phyloP scores from a whole-genome alignment of 1,140 invertebrate species.

The Drosophila carrolli region DNA sequence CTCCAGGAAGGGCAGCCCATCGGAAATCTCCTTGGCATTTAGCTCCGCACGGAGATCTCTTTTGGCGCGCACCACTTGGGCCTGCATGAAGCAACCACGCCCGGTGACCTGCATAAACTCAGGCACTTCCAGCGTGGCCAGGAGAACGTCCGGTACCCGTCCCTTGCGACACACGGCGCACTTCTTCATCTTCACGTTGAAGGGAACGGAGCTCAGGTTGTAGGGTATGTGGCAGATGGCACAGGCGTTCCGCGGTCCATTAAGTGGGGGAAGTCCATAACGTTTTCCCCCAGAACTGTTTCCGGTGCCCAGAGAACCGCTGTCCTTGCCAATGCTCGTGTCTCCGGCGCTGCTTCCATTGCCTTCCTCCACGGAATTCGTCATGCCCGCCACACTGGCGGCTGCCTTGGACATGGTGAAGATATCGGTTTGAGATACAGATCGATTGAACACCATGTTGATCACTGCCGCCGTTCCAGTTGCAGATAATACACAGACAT shows the following conservation, averaged over 20 bases:
- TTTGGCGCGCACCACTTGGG: slow-evolving; percentile 92
- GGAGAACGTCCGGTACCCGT: slow-evolving; percentile 95
- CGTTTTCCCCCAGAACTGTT: slow-evolving; percentile 61
- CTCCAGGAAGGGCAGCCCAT: slow-evolving; percentile 96
- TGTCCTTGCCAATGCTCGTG: slow-evolving; percentile 52
- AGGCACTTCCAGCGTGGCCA: slow-evolving; percentile 95
- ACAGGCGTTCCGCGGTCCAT: slow-evolving; percentile 76
- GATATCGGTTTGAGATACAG: slow-evolving; percentile 77
- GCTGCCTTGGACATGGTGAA: slow-evolving; percentile 64
- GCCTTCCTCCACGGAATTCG: slow-evolving; percentile 71
- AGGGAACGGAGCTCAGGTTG: slow-evolving; percentile 89
- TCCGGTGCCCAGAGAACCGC: slow-evolving; percentile 50
- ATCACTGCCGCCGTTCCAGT: slow-evolving; percentile 96
- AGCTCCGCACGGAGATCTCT: slow-evolving; percentile 93
- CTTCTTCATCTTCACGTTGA: slow-evolving; percentile 86
- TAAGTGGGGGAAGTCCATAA: slow-evolving; percentile 49
- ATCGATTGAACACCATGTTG: slow-evolving; percentile 86
- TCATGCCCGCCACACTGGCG: slow-evolving; percentile 51
- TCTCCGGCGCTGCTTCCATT: slow-evolving; percentile 57
- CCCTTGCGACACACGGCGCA: slow-evolving; percentile 91
- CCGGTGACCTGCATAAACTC: slow-evolving; percentile 89
- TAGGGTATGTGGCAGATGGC: slow-evolving; percentile 93
- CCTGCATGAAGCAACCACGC: slow-evolving; percentile 90
- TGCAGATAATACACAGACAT: slow-evolving; percentile 97
- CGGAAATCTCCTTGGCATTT: slow-evolving; percentile 97